Conservation (phyloP, 2,797 vertebrate genomes). For the Falco rusticolus region DNA sequence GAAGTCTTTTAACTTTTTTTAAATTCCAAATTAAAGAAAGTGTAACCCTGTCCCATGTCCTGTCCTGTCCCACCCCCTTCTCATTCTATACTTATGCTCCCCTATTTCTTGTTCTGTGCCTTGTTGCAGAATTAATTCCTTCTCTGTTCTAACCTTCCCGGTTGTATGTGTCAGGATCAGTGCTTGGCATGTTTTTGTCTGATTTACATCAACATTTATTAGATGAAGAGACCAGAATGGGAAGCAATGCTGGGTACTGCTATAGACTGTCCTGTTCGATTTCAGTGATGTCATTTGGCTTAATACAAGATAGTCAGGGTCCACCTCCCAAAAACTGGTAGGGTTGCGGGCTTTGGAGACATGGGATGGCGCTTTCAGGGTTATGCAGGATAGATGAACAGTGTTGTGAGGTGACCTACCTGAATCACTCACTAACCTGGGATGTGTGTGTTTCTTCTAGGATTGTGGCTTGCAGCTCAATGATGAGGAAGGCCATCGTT, state of each 20-base stretch:
- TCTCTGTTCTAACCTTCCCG: neutral
- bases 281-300: neutral
- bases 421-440: neutral
- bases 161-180: neutral
- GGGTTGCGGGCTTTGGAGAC: neutral
- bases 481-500: slow-evolving; percentile 94
- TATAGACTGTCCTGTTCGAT: neutral
- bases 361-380: neutral
- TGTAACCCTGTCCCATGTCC: neutral
- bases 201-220: neutral
- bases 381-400: neutral
- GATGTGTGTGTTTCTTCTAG: slow-evolving; percentile 64
- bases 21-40: neutral
- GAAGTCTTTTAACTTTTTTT: neutral
- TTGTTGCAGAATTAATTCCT: neutral
- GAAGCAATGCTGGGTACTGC: neutral
- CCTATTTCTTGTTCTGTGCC: neutral
- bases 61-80: neutral
- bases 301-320: neutral
- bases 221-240: neutral
- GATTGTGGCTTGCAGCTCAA: slow-evolving; percentile 96
- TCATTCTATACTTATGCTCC: neutral
- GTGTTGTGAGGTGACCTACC: neutral
- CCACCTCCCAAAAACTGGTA: neutral
- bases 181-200: neutral